These are phyloP conservation scores for Polypterus bichir DNA, from an alignment of 2,113 vertebrate species.

Conservation along the genomic window DNA sequence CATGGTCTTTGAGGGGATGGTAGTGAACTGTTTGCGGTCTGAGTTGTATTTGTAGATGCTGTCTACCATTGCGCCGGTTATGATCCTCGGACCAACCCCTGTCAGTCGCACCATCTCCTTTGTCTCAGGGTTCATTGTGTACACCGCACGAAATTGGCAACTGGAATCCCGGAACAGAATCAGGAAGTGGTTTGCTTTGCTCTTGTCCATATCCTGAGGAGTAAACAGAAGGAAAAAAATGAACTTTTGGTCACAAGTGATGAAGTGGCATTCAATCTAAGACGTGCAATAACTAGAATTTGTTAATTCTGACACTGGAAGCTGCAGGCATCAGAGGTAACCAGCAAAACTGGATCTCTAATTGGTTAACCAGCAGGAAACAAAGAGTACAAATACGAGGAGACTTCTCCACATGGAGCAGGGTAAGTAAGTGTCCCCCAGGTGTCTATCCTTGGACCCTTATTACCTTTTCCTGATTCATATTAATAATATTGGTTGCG, in stretches of 20 bases:
- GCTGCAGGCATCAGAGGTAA: too few relatives aligned
- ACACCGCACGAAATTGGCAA: constrained; percentile 82
- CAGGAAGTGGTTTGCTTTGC: constrained; percentile 77
- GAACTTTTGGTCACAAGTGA: background rate
- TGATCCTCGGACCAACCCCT: constrained; percentile 63
- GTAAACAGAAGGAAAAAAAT: background rate
- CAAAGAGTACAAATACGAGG: too few relatives aligned
- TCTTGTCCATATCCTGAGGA: constrained; percentile 72
- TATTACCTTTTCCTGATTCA: too few relatives aligned
- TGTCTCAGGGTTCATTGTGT: constrained; percentile 68
- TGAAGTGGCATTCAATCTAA: too few relatives aligned
- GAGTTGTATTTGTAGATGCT: constrained; percentile 90
- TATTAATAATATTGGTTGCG: too few relatives aligned
- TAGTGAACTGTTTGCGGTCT: constrained; percentile 81
- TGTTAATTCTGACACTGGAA: too few relatives aligned
- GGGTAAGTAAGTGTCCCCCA: too few relatives aligned
- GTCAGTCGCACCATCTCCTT: constrained; percentile 69
- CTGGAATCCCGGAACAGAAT: constrained; percentile 80
- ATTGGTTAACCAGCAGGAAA: too few relatives aligned
- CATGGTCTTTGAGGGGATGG: constrained; percentile 85
- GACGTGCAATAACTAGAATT: too few relatives aligned
- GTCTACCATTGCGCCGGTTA: constrained; percentile 63
- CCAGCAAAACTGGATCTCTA: too few relatives aligned
- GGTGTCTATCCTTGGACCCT: too few relatives aligned
- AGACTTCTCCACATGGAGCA: too few relatives aligned